phyloP scores from a whole-genome alignment of 2,888 invertebrate species.

The Gastrophysa polygoni region DNA sequence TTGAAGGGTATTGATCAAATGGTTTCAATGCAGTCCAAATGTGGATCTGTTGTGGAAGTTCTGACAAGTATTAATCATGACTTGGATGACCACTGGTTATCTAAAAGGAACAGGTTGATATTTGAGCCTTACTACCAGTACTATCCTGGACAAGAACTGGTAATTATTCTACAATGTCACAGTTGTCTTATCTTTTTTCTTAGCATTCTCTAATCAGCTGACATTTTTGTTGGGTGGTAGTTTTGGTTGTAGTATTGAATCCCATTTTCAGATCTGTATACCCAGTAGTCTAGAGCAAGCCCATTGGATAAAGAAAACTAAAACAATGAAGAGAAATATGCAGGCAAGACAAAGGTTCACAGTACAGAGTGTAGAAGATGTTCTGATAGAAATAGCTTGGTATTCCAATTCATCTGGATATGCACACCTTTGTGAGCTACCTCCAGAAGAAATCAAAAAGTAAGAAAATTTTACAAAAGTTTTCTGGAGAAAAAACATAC shows the following conservation, averaged over 20 bases:
- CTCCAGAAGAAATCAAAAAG: conserved; percentile 78
- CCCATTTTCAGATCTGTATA: conserved; percentile 56
- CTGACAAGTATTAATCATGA: conserved; percentile 53
- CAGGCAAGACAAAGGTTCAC: conserved; percentile 64
- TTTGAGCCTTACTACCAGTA: conserved; percentile 44
- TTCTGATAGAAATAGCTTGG: conserved; percentile 86
- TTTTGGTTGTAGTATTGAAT: not conserved
- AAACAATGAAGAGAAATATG: conserved; percentile 68
- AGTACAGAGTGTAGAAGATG: conserved; percentile 82
- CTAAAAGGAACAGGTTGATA: conserved; percentile 49
- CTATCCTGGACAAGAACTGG: conserved; percentile 57
- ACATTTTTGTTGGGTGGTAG: too few species aligned
- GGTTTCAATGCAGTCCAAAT: conserved; percentile 55
- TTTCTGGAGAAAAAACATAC: too few species aligned
- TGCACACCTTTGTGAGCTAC: conserved; percentile 71
- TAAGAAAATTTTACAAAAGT: conserved; percentile 41
- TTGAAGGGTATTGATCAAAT: conserved; percentile 52
- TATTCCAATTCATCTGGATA: conserved; percentile 64
- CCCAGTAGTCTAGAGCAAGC: conserved; percentile 74
- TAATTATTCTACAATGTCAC: conserved; percentile 37
- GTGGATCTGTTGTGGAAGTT: conserved; percentile 55
- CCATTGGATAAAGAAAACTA: conserved; percentile 79
- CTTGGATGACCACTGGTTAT: conserved; percentile 55
- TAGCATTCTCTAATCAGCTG: not conserved
- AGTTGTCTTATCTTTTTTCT: not conserved